phyloP scores from a whole-genome alignment of 2,113 vertebrate genomes.

The Limanda limanda region DNA sequence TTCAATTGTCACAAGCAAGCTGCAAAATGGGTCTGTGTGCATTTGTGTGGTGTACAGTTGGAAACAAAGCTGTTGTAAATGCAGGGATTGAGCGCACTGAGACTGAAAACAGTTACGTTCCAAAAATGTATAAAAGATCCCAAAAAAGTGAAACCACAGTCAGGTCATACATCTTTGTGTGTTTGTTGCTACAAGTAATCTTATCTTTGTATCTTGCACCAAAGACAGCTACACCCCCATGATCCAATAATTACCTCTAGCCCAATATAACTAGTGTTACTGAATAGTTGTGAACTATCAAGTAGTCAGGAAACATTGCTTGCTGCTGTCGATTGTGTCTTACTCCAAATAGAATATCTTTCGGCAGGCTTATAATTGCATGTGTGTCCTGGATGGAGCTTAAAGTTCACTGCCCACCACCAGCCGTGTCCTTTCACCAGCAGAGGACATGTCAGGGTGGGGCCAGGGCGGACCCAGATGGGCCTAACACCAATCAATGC shows the following conservation, averaged over 20 bases:
- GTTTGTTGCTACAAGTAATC: no score
- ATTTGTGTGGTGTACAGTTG: background rate
- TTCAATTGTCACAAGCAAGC: background rate
- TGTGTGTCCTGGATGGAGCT: constrained; percentile 14
- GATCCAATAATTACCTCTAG: background rate
- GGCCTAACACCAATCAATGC: constrained; percentile 72
- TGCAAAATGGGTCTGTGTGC: background rate
- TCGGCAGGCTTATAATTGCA: background rate
- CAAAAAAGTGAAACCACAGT: no score
- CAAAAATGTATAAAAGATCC: no score
- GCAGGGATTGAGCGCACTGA: background rate
- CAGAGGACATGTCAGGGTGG: constrained; percentile 57
- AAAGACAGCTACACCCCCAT: no score
- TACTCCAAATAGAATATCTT: background rate
- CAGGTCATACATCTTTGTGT: no score
- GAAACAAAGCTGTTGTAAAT: background rate
- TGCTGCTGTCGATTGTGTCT: no score
- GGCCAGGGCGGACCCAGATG: constrained; percentile 53
- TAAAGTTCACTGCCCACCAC: constrained; percentile 56
- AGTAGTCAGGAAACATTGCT: no score
- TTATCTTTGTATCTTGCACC: no score
- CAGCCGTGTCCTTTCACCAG: constrained; percentile 42
- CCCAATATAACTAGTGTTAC: background rate
- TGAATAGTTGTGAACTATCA: no score
- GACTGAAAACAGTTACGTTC: background rate